Base-by-base conservation (phyloP, 30 jellyfish, hydroid and myxozoan genomes). In the Cassiopea andromeda region DNA sequence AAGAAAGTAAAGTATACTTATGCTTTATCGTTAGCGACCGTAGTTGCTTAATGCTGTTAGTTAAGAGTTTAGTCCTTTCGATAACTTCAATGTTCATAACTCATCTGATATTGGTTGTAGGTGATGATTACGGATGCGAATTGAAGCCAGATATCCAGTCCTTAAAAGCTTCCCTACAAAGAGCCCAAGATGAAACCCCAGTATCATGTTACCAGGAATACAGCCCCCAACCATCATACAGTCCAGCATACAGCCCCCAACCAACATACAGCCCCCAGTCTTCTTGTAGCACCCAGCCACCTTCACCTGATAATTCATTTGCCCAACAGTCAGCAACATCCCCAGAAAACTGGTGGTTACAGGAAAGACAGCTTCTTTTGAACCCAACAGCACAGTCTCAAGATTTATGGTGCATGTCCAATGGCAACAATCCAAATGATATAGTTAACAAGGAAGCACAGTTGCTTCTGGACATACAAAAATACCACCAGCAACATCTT, bases 401-500 rank as follows among this genome's bases (percentile, higher is more conserved):
- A 61, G 97, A 94, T 27, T 66, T 64, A 14, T 93, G 98, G 97
- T 84, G 90, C 80, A 54, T 88, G 89, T 73, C 97, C 46, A 57
- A 61, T 57, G 61, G 82, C 4, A 85, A 45, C 84, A 76, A 19
- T 90, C 19, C 93, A 19, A 48, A 45, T 7, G 90, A 84, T 48
- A 76, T 44, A 18, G 64, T 49, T 44, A 48, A 61, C 49, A 89
- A 89, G 67, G 91, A 69, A 60, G 96, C 93, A 43, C 98, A 83
- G 43, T 80, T 94, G 17, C 89, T 89, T 19, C 92, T 87, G 60
- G 96, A 92, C 48, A 81, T 95, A 19, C 97, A 95, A 84, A 91
- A 92, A 78, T 91, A 91, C 93, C 99, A 90, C 45, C 99, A 95
- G 78, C 98, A 90, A 45, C 98, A 95, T 45, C 92, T 95, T 77